Percentiles rank a stretch among this genome's conserved stretches.
phyloP scores from a whole-genome alignment of 2,113 vertebrate species.

The Xiphias gladius region DNA sequence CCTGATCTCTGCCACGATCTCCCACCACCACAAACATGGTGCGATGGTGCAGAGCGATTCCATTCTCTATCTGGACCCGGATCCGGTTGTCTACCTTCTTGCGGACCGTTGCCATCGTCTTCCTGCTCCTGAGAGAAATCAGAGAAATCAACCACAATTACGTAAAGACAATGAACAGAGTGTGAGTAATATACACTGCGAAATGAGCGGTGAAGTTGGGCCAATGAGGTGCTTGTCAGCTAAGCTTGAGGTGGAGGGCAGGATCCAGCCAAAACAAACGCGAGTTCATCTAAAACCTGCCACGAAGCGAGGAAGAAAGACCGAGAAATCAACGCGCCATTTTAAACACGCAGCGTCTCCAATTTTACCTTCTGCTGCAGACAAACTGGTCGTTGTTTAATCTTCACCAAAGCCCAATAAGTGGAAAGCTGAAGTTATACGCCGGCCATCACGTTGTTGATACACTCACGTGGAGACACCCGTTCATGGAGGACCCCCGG shows the following conservation, averaged over 20 bases:
- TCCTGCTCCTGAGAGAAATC: neutral
- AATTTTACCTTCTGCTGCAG: conserved; percentile 43
- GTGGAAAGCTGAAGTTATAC: conserved; percentile 8
- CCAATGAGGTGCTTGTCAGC: neutral
- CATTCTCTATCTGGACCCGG: conserved; percentile 97
- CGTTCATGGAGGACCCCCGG: conserved; percentile 67
- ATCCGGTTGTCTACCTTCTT: conserved; percentile 97
- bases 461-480: conserved; percentile 78
- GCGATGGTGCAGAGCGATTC: conserved; percentile 89
- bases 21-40: conserved; percentile 94
- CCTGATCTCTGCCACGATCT: conserved; percentile 96
- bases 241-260: neutral
- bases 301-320: neutral
- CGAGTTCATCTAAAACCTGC: neutral
- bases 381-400: neutral
- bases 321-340: rapidly evolving
- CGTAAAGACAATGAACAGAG: neutral
- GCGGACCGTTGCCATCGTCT: conserved; percentile 87
- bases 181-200: neutral
- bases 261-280: conserved; percentile 12
- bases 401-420: neutral
- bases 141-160: neutral
- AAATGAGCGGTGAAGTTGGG: neutral
- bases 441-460: conserved; percentile 63
- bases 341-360: neutral